These are phyloP conservation scores for Alfaro cultratus DNA, from an alignment of 2,797 vertebrate genomes.

Conservation along the genomic window DNA sequence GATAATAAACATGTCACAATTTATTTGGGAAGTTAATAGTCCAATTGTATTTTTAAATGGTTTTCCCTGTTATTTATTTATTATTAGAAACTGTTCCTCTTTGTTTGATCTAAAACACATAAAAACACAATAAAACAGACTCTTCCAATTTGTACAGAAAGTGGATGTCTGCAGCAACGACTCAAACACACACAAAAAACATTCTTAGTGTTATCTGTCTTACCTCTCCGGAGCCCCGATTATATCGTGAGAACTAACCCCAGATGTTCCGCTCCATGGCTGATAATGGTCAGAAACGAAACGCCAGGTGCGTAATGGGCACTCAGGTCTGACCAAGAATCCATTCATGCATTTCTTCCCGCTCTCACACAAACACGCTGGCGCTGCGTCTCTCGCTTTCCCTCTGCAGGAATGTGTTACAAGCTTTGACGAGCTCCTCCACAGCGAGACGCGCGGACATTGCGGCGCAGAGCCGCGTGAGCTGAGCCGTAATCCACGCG, in stretches of 20 bases:
- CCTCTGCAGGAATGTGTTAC: constrained; percentile 48
- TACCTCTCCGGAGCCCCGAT: constrained; percentile 39
- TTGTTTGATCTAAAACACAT: neutral
- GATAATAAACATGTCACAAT: neutral
- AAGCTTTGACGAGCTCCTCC: constrained; percentile 1
- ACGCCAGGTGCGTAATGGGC: constrained; percentile 41
- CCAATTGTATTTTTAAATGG: neutral
- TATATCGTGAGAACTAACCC: constrained; percentile 19
- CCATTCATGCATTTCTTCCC: constrained; percentile 35
- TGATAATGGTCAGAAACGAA: constrained; percentile 22
- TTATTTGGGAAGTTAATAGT: neutral
- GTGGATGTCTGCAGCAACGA: neutral
- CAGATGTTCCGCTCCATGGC: constrained; percentile 39
- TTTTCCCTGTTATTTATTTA: neutral
- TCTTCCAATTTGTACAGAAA: neutral
- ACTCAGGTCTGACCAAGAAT: constrained; percentile 41
- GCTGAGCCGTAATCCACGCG: neutral
- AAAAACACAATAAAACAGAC: neutral
- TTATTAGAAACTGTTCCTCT: neutral
- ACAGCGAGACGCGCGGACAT: constrained; percentile 17
- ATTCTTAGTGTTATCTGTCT: constrained; percentile 5
- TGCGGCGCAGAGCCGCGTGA: constrained; percentile 19
- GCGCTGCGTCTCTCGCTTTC: neutral
- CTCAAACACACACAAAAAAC: neutral
- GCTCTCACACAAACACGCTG: neutral